Percentiles rank a stretch among this genome's conserved stretches.
Evolutionary conservation across 2,888 invertebrate species (phyloP).

Genomic region (Dryocosmus kuriphilus): DNA sequence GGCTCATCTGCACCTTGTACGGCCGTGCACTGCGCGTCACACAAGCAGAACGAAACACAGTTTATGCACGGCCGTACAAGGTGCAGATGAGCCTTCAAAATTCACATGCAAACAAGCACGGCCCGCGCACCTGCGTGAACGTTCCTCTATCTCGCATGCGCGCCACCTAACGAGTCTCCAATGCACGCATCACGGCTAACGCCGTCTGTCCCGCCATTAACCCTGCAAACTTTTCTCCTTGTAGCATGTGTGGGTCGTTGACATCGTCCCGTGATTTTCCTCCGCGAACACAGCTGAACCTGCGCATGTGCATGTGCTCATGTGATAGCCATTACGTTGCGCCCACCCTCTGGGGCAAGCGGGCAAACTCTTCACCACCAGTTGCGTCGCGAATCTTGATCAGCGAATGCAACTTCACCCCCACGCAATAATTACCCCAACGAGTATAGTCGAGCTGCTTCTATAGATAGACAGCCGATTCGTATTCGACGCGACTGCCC

Average conservation of each 20-base stretch:
- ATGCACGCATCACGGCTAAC: too few relatives aligned
- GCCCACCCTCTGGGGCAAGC: slow-evolving; percentile 49
- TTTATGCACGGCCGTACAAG: too few relatives aligned
- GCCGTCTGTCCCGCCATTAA: too few relatives aligned
- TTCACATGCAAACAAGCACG: too few relatives aligned
- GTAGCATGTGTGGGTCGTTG: slow-evolving; percentile 51
- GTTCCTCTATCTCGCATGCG: too few relatives aligned
- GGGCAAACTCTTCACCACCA: slow-evolving; percentile 51
- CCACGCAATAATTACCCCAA: slow-evolving; percentile 69
- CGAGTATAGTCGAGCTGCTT: slow-evolving; percentile 61
- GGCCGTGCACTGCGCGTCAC: too few relatives aligned
- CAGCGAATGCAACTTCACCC: slow-evolving; percentile 64
- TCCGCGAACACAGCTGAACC: slow-evolving; percentile 49
- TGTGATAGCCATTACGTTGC: slow-evolving; percentile 49
- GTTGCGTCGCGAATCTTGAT: slow-evolving; percentile 53
- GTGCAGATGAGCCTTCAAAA: too few relatives aligned
- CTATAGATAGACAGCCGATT: slow-evolving; percentile 66
- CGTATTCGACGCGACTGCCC: slow-evolving; percentile 35
- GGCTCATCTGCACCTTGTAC: too few relatives aligned
- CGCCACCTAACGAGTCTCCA: too few relatives aligned
- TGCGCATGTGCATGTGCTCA: slow-evolving; percentile 51
- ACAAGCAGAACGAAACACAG: too few relatives aligned
- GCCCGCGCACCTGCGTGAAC: too few relatives aligned
- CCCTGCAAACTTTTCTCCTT: too few relatives aligned
- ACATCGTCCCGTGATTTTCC: slow-evolving; percentile 59